These are phyloP conservation scores for Sminthurinus aureus DNA, from an alignment of 2,888 invertebrate species.

Conservation along the genomic window DNA sequence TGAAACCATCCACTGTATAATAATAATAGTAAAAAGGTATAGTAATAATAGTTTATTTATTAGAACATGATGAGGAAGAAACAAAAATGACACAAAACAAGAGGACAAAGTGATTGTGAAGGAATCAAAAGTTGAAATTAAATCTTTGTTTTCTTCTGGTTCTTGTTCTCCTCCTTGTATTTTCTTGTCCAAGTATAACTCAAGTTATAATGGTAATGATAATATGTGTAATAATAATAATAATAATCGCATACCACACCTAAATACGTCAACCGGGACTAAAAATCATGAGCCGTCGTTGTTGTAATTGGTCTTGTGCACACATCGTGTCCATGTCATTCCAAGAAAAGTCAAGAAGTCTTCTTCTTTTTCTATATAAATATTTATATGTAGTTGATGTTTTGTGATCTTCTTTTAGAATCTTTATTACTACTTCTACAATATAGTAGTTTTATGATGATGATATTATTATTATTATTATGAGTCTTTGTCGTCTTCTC, in stretches of 20 bases:
- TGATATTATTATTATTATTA: background rate
- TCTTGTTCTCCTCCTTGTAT: too few species aligned
- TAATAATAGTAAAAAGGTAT: too few species aligned
- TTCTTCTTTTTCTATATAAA: constrained; percentile 6
- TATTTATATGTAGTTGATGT: background rate
- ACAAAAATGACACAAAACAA: too few species aligned
- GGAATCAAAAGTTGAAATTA: too few species aligned
- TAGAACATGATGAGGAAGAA: too few species aligned
- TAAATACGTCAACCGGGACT: constrained; percentile 42
- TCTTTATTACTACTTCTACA: background rate
- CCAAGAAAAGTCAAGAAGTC: constrained; percentile 22
- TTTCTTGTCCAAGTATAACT: too few species aligned
- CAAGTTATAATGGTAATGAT: too few species aligned
- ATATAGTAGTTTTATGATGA: background rate
- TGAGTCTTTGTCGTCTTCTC: background rate
- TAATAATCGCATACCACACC: constrained; percentile 15
- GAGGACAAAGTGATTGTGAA: too few species aligned
- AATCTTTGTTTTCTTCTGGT: too few species aligned
- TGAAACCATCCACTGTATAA: too few species aligned
- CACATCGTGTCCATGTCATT: constrained; percentile 42
- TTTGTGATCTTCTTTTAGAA: background rate
- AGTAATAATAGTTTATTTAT: too few species aligned
- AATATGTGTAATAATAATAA: too few species aligned
- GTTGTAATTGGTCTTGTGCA: constrained; percentile 37
- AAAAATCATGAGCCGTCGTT: constrained; percentile 39